These are phyloP conservation scores for Gopherus evgoodei DNA, from an alignment of 2,113 vertebrate species.

Conservation along the genomic window DNA sequence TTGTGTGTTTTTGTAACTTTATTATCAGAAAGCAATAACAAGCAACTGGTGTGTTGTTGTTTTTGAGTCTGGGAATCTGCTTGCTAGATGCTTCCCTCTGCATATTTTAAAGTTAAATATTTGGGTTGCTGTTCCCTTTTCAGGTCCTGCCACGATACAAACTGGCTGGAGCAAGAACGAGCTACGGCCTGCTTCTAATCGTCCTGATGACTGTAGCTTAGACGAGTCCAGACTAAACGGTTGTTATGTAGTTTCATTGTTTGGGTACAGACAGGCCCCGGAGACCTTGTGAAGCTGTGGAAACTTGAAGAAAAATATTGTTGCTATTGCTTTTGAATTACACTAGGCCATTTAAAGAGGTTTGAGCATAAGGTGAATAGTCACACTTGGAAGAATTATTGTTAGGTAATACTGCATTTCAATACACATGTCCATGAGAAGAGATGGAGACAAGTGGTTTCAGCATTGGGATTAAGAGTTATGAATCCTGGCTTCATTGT, in stretches of 20 bases:
- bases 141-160: background rate
- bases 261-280: background rate
- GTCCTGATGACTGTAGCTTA: background rate
- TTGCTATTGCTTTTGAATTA: background rate
- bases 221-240: background rate
- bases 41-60: background rate
- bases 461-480: background rate
- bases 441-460: background rate
- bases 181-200: background rate
- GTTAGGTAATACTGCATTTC: background rate
- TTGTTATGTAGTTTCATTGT: background rate
- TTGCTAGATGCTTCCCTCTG: conserved; percentile 5
- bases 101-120: conserved; percentile 17
- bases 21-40: background rate
- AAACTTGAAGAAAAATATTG: background rate
- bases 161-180: background rate
- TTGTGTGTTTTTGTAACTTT: conserved; percentile 22
- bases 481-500: background rate
- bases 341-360: background rate
- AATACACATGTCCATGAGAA: rapidly evolving
- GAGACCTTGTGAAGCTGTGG: conserved; percentile 7
- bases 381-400: background rate
- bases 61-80: background rate
- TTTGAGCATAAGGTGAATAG: background rate
- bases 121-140: conserved; percentile 10